A percentile compares a stretch with the other conserved stretches of the same genome.
Evolutionary conservation across 2,888 invertebrate species (phyloP).

Genomic region (Craniophora ligustri): DNA sequence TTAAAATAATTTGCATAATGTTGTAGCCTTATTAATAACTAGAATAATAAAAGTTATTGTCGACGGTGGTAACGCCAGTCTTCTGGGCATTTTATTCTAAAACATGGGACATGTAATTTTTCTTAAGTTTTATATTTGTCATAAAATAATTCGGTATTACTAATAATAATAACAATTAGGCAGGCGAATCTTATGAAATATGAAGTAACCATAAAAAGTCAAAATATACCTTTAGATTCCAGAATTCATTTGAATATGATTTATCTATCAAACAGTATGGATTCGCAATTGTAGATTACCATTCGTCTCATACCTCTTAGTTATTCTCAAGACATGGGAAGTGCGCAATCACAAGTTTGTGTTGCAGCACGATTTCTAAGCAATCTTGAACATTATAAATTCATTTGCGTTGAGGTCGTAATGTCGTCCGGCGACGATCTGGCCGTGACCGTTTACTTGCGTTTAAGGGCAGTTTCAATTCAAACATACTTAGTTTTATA

Average conservation of each 20-base stretch:
- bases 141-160: no score
- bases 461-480: conserved; percentile 37
- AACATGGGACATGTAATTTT: no score
- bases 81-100: neutral
- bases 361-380: conserved; percentile 10
- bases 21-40: neutral
- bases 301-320: neutral
- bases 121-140: no score
- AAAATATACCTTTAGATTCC: no score
- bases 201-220: no score
- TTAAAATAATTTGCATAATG: conserved; percentile 13
- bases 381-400: conserved; percentile 45
- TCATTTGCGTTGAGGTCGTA: conserved; percentile 45
- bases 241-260: no score
- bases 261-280: neutral
- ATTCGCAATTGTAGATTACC: neutral
- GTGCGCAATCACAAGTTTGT: conserved; percentile 25
- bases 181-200: no score
- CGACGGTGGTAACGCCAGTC: no score
- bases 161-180: no score
- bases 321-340: conserved; percentile 18
- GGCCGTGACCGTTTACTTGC: conserved; percentile 41
- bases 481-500: conserved; percentile 5
- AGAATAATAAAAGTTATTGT: no score
- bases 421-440: conserved; percentile 34